Evolutionary conservation across 2,797 vertebrate genomes (phyloP).

Genomic region (Lithobates sylvaticus): DNA sequence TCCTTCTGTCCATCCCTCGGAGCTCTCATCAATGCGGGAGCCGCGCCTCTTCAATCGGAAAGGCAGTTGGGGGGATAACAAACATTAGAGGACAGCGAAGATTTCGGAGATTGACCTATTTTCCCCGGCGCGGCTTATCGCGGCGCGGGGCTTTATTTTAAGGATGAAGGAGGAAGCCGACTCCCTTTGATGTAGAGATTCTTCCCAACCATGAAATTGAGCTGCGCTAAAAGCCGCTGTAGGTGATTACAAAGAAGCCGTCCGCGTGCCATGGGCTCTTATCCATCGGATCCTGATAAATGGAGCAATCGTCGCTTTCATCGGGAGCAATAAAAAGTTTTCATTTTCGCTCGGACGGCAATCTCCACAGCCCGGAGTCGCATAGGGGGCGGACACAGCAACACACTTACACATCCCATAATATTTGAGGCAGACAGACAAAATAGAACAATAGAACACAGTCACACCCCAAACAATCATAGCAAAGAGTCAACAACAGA

Average conservation of each 20-base stretch:
- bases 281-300: constrained; percentile 48
- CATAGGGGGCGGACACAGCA: too few species aligned
- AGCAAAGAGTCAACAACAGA: too few species aligned
- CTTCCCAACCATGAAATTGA: constrained; percentile 62
- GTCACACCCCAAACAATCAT: too few species aligned
- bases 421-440: too few species aligned
- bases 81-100: constrained; percentile 46
- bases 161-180: constrained; percentile 25
- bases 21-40: constrained; percentile 14
- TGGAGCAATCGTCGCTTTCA: constrained; percentile 52
- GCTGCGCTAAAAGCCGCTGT: constrained; percentile 49
- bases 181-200: constrained; percentile 60
- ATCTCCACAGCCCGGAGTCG: constrained; percentile 24
- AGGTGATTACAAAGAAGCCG: constrained; percentile 56
- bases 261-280: constrained; percentile 40
- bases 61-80: constrained; percentile 9
- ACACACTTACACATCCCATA: too few species aligned
- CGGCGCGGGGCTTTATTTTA: constrained; percentile 46
- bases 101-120: constrained; percentile 57
- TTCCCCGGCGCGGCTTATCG: constrained; percentile 31
- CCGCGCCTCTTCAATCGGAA: neutral
- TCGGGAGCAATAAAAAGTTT: constrained; percentile 51
- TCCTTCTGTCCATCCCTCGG: neutral
- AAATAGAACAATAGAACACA: too few species aligned
- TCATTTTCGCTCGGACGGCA: constrained; percentile 36